phyloP scores from a whole-genome alignment of 2,797 vertebrate species.

The Thunnus albacares region DNA sequence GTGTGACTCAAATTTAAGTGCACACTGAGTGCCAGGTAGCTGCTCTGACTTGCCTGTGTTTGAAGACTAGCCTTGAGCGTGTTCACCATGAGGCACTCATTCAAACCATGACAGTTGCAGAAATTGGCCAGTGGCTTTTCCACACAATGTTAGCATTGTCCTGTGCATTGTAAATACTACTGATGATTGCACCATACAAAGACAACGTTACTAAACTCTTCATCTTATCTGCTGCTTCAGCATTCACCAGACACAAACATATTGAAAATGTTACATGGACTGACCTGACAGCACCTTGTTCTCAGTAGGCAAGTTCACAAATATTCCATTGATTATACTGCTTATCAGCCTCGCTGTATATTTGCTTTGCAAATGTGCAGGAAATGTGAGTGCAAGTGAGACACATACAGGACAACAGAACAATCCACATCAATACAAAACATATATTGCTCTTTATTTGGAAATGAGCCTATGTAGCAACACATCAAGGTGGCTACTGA shows the following conservation, averaged over 20 bases:
- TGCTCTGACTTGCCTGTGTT: conserved; percentile 59
- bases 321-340: neutral
- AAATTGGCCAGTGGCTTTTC: conserved; percentile 44
- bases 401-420: neutral
- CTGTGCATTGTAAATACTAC: conserved; percentile 69
- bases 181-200: conserved; percentile 51
- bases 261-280: conserved; percentile 4
- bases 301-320: conserved; percentile 6
- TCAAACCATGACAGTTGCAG: conserved; percentile 52
- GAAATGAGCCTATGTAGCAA: neutral
- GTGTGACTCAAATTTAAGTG: conserved; percentile 21
- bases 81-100: conserved; percentile 46
- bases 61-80: conserved; percentile 49
- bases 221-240: conserved; percentile 17
- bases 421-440: neutral
- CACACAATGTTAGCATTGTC: conserved; percentile 53
- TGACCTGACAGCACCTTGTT: conserved; percentile 12
- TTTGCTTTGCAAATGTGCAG: conserved; percentile 22
- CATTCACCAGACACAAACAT: conserved; percentile 6
- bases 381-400: conserved; percentile 23
- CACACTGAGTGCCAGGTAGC: conserved; percentile 19
- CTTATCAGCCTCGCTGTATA: neutral
- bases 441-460: neutral
- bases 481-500: neutral
- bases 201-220: conserved; percentile 30